Evolutionary conservation across 2,888 invertebrate genomes (phyloP).

Genomic region (Brachyopa scutellaris): DNA sequence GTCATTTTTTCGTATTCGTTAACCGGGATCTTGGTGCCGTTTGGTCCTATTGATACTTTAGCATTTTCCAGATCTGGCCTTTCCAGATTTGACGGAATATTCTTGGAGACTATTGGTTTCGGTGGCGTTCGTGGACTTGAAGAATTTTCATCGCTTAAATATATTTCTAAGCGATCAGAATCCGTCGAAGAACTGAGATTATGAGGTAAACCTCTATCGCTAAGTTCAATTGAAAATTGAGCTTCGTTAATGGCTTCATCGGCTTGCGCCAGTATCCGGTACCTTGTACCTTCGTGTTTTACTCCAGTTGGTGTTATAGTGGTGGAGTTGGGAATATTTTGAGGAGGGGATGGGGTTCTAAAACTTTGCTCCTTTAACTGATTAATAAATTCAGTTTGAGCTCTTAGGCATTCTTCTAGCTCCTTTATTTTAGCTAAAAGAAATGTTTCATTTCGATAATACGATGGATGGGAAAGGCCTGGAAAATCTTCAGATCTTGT

Average conservation of each 20-base stretch:
- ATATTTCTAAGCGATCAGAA: constrained; percentile 78
- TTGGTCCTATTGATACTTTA: constrained; percentile 80
- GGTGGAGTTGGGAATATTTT: constrained; percentile 65
- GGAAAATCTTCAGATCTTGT: constrained; percentile 7
- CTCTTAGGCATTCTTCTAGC: constrained; percentile 1
- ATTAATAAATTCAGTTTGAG: neutral
- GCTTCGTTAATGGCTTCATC: constrained; percentile 67
- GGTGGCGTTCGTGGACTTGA: neutral
- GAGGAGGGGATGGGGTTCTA: neutral
- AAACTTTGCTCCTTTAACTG: neutral
- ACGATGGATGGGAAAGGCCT: neutral
- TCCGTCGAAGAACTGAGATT: constrained; percentile 77
- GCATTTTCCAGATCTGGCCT: constrained; percentile 13
- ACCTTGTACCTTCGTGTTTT: constrained; percentile 74
- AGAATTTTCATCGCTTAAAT: constrained; percentile 73
- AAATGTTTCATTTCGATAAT: neutral
- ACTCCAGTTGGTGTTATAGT: constrained; percentile 10
- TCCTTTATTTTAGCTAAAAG: constrained; percentile 20
- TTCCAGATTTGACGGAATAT: neutral
- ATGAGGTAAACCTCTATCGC: constrained; percentile 74
- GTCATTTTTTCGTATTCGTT: constrained; percentile 82
- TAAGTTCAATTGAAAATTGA: constrained; percentile 77
- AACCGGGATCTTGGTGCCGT: constrained; percentile 80
- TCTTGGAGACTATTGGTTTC: neutral
- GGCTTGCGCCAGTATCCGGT: constrained; percentile 76